Base-by-base conservation (phyloP, 2,113 vertebrate species). In the Laterallus jamaicensis region DNA sequence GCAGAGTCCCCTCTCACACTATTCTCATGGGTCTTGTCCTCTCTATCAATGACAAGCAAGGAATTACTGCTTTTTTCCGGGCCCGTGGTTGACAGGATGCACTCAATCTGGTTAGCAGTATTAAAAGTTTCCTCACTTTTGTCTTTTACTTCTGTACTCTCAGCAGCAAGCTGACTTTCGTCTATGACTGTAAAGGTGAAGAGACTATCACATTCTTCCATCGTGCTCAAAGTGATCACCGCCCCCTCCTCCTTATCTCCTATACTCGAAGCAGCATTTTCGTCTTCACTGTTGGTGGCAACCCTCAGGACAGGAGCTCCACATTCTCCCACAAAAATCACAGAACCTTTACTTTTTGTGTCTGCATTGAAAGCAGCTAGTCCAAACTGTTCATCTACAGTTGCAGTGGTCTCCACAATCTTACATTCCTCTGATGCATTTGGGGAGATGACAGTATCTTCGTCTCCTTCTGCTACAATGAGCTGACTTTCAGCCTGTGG, bases 391-490 rank as follows among this genome's bases (percentile, higher is more conserved):
- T 93, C 90, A 3, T 54, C 85, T 71, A 59, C 82, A 55, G 76
- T 18, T 47, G 75, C 93, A 74, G 93, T 89, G 8, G 81, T n/a
- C 6, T 73, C 88, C 29, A 90, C 42, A 16, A 89, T 63, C 64
- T 84, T 95, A 77, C 86, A 96, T 35, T 98, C 98, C 2, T 95
- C 95, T 55, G 93, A 64, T 3, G 93, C 95, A 93, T 97, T 96
- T 68, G 97, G 95, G 81, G 97, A 97, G 40, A 97, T 76, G 80
- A 97, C 0, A 16, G 93, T 66, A 5, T 81, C 86, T 11, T 97
- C 97, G 8, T 88, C 96, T 5, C 22, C 49, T 82, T 91, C 92
- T 15, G 31, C 49, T 22, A 47, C 31, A 10, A 75, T 7, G 3
- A 96, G 88, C 29, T 55, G 91, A 66, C 76, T 92, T 60, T 97